Conservation (phyloP, 2,113 vertebrate species). For the Pseudopipra pipra region DNA sequence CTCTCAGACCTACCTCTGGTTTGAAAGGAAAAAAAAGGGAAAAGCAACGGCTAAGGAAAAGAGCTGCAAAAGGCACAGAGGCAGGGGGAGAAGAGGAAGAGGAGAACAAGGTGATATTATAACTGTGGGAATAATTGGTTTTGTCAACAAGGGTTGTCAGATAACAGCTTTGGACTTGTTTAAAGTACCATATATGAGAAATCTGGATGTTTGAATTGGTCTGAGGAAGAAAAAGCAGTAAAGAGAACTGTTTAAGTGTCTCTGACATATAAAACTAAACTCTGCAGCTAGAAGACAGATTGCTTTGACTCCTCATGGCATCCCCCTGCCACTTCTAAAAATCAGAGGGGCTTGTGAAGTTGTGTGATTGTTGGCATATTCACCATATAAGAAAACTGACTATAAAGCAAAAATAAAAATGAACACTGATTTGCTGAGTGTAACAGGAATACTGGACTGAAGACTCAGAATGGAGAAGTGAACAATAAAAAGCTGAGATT, state of each 20-base stretch:
- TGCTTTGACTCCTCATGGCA: conserved; percentile 35
- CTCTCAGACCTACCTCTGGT: not conserved
- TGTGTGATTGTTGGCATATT: conserved; percentile 31
- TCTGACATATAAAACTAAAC: conserved; percentile 51
- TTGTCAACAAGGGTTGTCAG: conserved; percentile 4
- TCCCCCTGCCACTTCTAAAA: conserved; percentile 5
- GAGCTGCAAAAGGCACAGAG: not conserved
- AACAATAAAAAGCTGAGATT: conserved; percentile 56
- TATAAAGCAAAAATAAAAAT: conserved; percentile 58
- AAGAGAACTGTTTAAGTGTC: conserved; percentile 43
- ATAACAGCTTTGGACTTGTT: conserved; percentile 37
- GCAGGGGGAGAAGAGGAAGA: no score
- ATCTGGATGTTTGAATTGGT: conserved; percentile 21
- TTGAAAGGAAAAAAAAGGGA: not conserved
- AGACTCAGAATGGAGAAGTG: not conserved
- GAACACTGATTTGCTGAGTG: conserved; percentile 21
- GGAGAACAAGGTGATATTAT: not conserved
- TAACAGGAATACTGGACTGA: conserved; percentile 20
- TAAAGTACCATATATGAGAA: conserved; percentile 11
- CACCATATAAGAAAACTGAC: not conserved
- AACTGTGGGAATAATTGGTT: conserved; percentile 6
- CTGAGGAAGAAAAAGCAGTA: not conserved
- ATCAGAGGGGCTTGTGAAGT: conserved; percentile 50
- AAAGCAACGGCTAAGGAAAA: not conserved
- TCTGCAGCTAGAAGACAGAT: conserved; percentile 46